These are phyloP conservation scores for Salmo trutta DNA, from an alignment of 2,797 vertebrate species.

Conservation along the genomic window DNA sequence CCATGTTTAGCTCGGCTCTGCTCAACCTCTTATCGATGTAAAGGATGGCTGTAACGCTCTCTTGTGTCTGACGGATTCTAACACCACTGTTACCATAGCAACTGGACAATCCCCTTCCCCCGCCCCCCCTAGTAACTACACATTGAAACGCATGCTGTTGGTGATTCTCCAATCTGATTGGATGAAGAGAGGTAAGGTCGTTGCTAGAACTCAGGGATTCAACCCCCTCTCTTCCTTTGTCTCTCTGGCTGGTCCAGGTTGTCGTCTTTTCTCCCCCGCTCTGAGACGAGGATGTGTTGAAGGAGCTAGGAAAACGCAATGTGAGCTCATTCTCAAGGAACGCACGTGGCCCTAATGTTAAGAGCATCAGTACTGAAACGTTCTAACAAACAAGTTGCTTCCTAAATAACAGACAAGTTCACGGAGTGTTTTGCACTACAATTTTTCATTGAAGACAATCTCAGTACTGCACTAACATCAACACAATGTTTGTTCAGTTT, in stretches of 20 bases:
- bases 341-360: no score
- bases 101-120: conserved; percentile 37
- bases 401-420: no score
- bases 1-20: background rate
- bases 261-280: background rate
- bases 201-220: background rate
- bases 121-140: conserved; percentile 22
- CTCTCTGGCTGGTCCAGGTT: background rate
- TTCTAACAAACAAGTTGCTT: no score
- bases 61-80: conserved; percentile 42
- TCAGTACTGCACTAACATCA: background rate
- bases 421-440: background rate
- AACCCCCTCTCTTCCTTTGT: conserved; percentile 12
- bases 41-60: conserved; percentile 23
- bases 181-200: background rate
- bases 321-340: background rate
- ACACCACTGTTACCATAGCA: conserved; percentile 66
- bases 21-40: conserved; percentile 19
- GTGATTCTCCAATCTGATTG: conserved; percentile 33
- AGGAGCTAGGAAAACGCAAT: background rate
- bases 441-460: background rate
- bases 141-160: conserved; percentile 32
- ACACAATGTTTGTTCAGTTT: background rate
- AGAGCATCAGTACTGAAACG: no score
- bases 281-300: background rate